Percentiles rank a stretch among this genome's conserved stretches.
These are phyloP conservation scores for Mya arenaria DNA, from an alignment of 1,140 invertebrate genomes.

Conservation along the genomic window DNA sequence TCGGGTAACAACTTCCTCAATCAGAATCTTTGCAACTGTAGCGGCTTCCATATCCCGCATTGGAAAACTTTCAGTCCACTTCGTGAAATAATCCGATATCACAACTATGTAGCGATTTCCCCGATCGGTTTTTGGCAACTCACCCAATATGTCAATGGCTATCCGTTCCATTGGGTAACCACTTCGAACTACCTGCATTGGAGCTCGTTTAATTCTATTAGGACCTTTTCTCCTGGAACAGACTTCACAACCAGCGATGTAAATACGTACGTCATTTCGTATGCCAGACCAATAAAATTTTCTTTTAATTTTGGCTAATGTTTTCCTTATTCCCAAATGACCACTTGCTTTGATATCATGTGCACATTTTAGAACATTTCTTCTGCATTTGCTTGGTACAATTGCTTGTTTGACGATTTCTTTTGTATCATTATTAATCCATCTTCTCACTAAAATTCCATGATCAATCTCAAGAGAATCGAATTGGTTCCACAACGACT, in stretches of 20 bases:
- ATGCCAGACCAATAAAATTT: slow-evolving; percentile 45
- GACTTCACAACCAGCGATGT: slow-evolving; percentile 21
- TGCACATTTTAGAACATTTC: neutral
- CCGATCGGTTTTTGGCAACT: slow-evolving; percentile 1
- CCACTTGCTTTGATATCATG: slow-evolving; percentile 18
- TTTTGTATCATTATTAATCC: neutral
- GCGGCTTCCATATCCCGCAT: slow-evolving; percentile 62
- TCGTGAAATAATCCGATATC: slow-evolving; percentile 67
- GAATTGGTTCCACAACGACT: neutral
- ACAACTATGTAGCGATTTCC: slow-evolving; percentile 71
- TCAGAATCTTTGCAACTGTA: slow-evolving; percentile 75
- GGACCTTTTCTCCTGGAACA: slow-evolving; percentile 33
- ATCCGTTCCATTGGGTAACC: slow-evolving; percentile 50
- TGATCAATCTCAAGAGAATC: too few species aligned
- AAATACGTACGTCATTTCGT: slow-evolving; percentile 17
- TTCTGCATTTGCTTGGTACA: neutral
- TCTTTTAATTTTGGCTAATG: neutral
- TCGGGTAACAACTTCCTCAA: slow-evolving; percentile 72
- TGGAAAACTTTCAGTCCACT: slow-evolving; percentile 65
- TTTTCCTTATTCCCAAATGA: slow-evolving; percentile 21
- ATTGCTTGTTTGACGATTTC: neutral
- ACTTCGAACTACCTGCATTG: slow-evolving; percentile 1
- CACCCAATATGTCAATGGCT: slow-evolving; percentile 49
- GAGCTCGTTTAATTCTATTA: neutral
- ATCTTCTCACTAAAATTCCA: neutral